Percentiles rank a stretch among this genome's conserved stretches.
These are phyloP conservation scores for Pollenia griseotomentosa DNA, from an alignment of 2,888 invertebrate genomes.

Conservation along the genomic window DNA sequence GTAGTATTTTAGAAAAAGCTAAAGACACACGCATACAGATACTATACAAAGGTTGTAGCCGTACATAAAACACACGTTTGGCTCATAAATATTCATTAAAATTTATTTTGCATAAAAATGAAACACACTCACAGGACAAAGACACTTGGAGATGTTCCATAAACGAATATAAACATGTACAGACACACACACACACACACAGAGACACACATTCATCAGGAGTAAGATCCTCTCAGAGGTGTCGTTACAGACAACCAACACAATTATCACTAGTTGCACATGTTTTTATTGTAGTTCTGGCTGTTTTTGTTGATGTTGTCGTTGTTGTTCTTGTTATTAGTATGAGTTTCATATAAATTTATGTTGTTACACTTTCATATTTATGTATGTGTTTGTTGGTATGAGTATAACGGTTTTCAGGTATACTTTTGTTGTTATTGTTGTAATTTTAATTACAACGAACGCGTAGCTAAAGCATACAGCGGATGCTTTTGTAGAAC, in stretches of 20 bases:
- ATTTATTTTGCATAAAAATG: slow-evolving; percentile 58
- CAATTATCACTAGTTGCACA: slow-evolving; percentile 69
- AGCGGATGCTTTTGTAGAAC: background rate
- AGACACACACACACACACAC: background rate
- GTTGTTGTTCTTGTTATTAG: slow-evolving; percentile 9
- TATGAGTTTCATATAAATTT: slow-evolving; percentile 8
- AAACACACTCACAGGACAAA: slow-evolving; percentile 38
- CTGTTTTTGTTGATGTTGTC: slow-evolving; percentile 8
- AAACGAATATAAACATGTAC: background rate
- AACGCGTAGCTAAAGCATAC: too few species aligned
- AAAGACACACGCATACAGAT: background rate
- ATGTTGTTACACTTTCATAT: background rate
- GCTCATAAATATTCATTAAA: slow-evolving; percentile 73
- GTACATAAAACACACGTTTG: slow-evolving; percentile 30
- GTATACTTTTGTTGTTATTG: background rate
- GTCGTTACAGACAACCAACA: slow-evolving; percentile 50
- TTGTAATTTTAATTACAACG: slow-evolving; percentile 17
- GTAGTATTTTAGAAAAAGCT: background rate
- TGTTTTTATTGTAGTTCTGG: slow-evolving; percentile 33
- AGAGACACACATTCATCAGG: background rate
- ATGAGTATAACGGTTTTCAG: background rate
- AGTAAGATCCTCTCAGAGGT: slow-evolving; percentile 38
- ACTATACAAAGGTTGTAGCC: background rate
- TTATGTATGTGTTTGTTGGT: slow-evolving; percentile 30
- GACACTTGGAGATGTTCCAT: slow-evolving; percentile 7